A percentile compares a stretch with the other conserved stretches of the same genome.
Conservation (phyloP, 2,888 invertebrate species). For the Ametastegia equiseti region DNA sequence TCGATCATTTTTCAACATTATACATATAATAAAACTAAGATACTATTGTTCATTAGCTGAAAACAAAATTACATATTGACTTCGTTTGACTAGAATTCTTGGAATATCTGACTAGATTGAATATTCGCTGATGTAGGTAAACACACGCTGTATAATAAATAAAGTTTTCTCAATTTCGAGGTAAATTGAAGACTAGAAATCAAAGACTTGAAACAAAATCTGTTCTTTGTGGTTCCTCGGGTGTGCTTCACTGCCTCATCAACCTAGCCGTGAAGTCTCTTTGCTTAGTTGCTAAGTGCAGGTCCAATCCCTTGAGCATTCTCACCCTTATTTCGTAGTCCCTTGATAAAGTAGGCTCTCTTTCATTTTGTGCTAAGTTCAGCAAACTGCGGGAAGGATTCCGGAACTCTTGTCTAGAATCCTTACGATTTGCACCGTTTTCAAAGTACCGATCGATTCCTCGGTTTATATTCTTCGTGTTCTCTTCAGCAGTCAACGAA, state of each 20-base stretch:
- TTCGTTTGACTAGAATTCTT: constrained; percentile 35
- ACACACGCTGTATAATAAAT: constrained; percentile 34
- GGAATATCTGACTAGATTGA: constrained; percentile 36
- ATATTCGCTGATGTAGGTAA: background rate
- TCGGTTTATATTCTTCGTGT: constrained; percentile 13
- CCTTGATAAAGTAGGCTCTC: constrained; percentile 20
- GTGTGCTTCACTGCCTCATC: constrained; percentile 64
- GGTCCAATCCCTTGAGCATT: constrained; percentile 69
- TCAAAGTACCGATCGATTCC: background rate
- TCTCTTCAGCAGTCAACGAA: background rate
- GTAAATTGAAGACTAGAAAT: constrained; percentile 21
- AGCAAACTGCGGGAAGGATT: background rate
- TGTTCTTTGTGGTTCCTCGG: background rate
- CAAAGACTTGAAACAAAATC: background rate
- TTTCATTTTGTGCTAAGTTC: background rate
- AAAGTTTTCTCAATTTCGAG: constrained; percentile 21
- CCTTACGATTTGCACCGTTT: background rate
- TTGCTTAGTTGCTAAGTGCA: constrained; percentile 70
- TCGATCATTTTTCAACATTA: background rate
- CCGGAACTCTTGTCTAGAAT: background rate
- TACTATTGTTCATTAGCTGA: background rate
- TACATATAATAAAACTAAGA: background rate
- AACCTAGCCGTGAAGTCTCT: constrained; percentile 69
- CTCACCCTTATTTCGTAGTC: constrained; percentile 66
- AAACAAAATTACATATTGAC: background rate